Evolutionary conservation across 2,797 vertebrate species (phyloP).

Genomic region (Scomberomorus guttatus): DNA sequence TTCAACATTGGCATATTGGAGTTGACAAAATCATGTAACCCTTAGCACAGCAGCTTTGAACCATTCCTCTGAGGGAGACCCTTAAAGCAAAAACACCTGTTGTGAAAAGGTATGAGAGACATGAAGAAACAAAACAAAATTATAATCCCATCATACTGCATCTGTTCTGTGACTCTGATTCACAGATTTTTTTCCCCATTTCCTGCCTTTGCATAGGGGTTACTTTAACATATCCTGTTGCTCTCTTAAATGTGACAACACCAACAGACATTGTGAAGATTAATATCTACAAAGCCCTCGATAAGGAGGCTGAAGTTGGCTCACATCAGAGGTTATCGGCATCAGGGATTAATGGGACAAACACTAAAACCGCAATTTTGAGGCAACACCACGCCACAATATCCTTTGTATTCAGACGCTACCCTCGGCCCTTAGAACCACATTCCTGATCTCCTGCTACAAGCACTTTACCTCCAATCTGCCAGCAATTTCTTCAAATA

Average conservation of each 20-base stretch:
- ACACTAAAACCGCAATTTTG: constrained; percentile 53
- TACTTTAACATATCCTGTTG: constrained; percentile 15
- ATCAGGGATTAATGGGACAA: constrained; percentile 59
- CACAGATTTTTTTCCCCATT: not conserved
- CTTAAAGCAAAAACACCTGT: not conserved
- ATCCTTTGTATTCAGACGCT: constrained; percentile 61
- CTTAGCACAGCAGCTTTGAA: not conserved
- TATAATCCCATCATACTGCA: not conserved
- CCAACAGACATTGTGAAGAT: constrained; percentile 28
- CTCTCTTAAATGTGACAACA: constrained; percentile 36
- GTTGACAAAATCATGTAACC: not conserved
- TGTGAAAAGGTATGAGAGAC: not conserved
- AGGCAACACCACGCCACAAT: constrained; percentile 33
- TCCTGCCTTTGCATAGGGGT: constrained; percentile 4
- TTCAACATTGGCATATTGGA: not conserved
- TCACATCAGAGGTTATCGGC: constrained; percentile 60
- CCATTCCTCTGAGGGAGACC: not conserved
- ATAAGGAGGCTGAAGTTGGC: constrained; percentile 33
- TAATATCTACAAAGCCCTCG: constrained; percentile 50
- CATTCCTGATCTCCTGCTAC: constrained; percentile 59
- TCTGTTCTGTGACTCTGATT: not conserved
- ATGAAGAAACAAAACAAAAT: constrained; percentile 17
- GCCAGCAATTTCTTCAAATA: constrained; percentile 64
- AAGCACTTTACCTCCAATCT: constrained; percentile 62
- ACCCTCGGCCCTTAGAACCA: constrained; percentile 43